These are phyloP conservation scores for Drosophila repleta DNA, from an alignment of 1,140 invertebrate genomes.

Conservation along the genomic window DNA sequence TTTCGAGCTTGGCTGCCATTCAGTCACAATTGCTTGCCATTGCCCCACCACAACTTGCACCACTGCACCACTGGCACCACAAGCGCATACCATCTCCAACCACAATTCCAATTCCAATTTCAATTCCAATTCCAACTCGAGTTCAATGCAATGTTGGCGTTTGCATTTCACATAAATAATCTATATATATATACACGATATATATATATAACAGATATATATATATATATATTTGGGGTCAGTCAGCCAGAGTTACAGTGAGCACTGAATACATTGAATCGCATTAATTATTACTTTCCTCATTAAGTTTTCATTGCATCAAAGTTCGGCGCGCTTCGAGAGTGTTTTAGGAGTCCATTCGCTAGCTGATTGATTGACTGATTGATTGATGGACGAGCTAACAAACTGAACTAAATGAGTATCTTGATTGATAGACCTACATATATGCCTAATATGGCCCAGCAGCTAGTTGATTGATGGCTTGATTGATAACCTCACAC, in stretches of 20 bases:
- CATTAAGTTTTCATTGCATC: too few species aligned
- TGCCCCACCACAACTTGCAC: not conserved
- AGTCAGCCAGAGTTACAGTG: not conserved
- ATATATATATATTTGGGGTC: not conserved
- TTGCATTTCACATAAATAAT: constrained; percentile 38
- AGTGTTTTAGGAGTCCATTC: too few species aligned
- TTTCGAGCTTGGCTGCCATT: not conserved
- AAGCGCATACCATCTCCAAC: not conserved
- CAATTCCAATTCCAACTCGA: constrained; percentile 16
- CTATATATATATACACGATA: not conserved
- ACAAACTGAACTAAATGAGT: too few species aligned
- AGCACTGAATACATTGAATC: not conserved
- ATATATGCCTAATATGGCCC: too few species aligned
- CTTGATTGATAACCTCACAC: too few species aligned
- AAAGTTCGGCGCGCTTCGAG: too few species aligned
- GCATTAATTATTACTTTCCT: too few species aligned
- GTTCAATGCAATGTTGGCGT: constrained; percentile 35
- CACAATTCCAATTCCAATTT: not conserved
- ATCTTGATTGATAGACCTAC: too few species aligned
- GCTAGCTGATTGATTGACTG: not conserved
- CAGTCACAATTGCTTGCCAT: not conserved
- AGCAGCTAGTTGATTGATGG: too few species aligned
- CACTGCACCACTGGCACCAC: not conserved
- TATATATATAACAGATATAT: not conserved
- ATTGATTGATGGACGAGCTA: not conserved